Evolutionary conservation across 2,888 invertebrate genomes (phyloP), one percentile per base, ranked within the genome.

Genomic region (Heteropelma amictum): DNA sequence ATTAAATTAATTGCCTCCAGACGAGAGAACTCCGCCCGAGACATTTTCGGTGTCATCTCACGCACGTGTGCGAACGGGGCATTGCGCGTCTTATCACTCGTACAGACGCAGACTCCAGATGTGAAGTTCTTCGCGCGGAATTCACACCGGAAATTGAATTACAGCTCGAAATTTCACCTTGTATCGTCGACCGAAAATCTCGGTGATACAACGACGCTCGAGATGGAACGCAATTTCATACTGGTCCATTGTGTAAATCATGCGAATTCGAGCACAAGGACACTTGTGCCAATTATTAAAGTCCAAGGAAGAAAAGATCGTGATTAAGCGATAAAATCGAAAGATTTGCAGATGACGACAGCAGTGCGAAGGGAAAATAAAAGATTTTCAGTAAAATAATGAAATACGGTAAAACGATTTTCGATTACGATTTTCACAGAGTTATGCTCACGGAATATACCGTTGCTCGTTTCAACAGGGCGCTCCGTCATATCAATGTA

Each of bases 1-100:
- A 83, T 83, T 77, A 80, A 82, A 80, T 82, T 82, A 79, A 82
- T 75, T 65, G 70, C 65, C 54, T 65, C 70, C 30, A 60, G 70
- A 61, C 77, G 74, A 73, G 64, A 69, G 64, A 56, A 51, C n/a
- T n/a, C n/a, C n/a, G 23, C 28, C n/a, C 30, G 23, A 21, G 38
- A 38, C 14, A 19, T 64, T 58, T 47, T 42, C 58, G 58, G 23
- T 38, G 49, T 60, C 26, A 21, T 33, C 51, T 17, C 33, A 42
- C 26, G 53, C 6, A 7, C 7, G 4, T 17, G 14, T 23, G 10
- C 61, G 10, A 10, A 21, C 40, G n/a, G 26, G 7, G 49, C 47
- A 58, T 33, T 8, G 35, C 60, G 6, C 30, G 49, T 38, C 26
- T 7, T 2, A 28, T 12, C 17, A 28, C 28, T 26, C 26, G 14